These are phyloP conservation scores for Chiroxiphia lanceolata DNA, from an alignment of 2,797 vertebrate genomes.

Conservation along the genomic window DNA sequence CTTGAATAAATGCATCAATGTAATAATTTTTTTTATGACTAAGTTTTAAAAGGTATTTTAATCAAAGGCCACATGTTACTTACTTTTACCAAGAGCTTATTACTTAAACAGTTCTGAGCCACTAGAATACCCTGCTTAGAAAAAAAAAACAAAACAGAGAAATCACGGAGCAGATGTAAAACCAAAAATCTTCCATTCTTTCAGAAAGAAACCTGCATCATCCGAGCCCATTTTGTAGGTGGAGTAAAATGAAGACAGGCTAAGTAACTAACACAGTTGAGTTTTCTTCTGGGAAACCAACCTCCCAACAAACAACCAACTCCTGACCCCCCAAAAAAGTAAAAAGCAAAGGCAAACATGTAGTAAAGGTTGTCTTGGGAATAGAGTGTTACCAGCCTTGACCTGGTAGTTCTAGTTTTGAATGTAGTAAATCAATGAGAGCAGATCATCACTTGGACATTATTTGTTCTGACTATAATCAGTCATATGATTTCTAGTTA, in stretches of 20 bases:
- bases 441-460: background rate
- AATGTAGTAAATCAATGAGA: background rate
- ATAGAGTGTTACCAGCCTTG: background rate
- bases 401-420: background rate
- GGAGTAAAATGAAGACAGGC: background rate
- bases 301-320: fast-evolving
- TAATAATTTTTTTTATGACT: background rate
- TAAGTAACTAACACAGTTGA: background rate
- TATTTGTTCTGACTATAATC: background rate
- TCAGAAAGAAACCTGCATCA: background rate
- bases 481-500: background rate
- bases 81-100: background rate
- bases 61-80: background rate
- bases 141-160: background rate
- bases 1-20: background rate
- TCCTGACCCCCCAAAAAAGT: fast-evolving
- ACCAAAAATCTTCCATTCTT: background rate
- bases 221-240: background rate
- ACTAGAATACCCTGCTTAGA: background rate
- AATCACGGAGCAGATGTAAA: background rate
- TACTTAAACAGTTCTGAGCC: background rate
- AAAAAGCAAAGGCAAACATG: fast-evolving
- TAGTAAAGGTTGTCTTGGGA: background rate
- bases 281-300: background rate
- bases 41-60: background rate